phyloP scores from a whole-genome alignment of 2,888 invertebrate species.

The Phytoseiulus persimilis region DNA sequence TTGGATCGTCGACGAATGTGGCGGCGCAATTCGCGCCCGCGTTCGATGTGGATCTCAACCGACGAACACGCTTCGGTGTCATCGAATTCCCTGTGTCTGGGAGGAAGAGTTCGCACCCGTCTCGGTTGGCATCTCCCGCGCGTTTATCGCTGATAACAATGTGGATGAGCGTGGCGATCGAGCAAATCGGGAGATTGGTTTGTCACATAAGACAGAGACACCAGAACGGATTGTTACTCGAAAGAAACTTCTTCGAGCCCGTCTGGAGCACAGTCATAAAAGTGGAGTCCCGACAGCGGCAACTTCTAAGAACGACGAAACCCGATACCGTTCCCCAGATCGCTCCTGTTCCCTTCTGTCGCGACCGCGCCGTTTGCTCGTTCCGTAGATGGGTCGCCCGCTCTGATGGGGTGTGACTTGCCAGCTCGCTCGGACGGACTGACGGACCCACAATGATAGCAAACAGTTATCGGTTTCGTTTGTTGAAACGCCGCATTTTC shows the following conservation, averaged over 20 bases:
- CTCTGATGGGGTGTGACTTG: neutral
- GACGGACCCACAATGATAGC: neutral
- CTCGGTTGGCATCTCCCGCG: too few relatives aligned
- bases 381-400: neutral
- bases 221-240: neutral
- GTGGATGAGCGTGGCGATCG: too few relatives aligned
- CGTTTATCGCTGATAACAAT: too few relatives aligned
- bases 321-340: neutral
- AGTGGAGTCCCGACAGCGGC: neutral
- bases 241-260: neutral
- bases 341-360: neutral
- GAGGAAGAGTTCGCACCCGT: too few relatives aligned
- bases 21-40: too few relatives aligned
- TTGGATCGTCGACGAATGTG: too few relatives aligned
- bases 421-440: neutral
- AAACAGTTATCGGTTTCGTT: constrained; percentile 5
- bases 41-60: too few relatives aligned
- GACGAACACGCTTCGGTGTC: too few relatives aligned
- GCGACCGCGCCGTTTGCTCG: neutral
- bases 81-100: too few relatives aligned
- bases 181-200: too few relatives aligned
- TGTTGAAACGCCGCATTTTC: neutral
- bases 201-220: too few relatives aligned
- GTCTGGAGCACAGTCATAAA: neutral
- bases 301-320: neutral